A percentile compares a stretch with the other conserved stretches of the same genome.
These are phyloP conservation scores for Tetragnatha versicolor DNA, from an alignment of 1,140 invertebrate species.

Conservation along the genomic window DNA sequence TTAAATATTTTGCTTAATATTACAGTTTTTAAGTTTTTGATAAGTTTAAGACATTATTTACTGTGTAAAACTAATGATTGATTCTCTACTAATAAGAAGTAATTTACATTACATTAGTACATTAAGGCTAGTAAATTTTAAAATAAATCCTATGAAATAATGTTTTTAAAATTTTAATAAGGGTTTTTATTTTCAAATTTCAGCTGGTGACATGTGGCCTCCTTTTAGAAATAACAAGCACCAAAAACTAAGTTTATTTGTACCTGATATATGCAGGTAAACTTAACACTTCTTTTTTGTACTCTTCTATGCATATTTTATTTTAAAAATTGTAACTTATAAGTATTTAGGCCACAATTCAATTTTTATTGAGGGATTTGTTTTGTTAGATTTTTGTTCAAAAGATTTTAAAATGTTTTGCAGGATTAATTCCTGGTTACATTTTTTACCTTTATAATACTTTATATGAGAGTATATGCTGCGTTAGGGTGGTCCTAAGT, in stretches of 20 bases:
- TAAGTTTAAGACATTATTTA: background rate
- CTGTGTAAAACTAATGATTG: too few species aligned
- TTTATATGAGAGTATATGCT: too few species aligned
- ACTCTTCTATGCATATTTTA: background rate
- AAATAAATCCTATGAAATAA: background rate
- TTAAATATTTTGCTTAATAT: background rate
- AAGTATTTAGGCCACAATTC: too few species aligned
- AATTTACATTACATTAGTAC: too few species aligned
- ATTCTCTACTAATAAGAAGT: too few species aligned
- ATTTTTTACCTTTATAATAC: too few species aligned
- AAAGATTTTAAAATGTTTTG: too few species aligned
- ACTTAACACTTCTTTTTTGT: background rate
- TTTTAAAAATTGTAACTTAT: background rate
- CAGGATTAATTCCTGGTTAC: too few species aligned
- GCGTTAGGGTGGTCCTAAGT: too few species aligned
- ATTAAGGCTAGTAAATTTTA: too few species aligned
- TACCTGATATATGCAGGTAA: slow-evolving; percentile 55
- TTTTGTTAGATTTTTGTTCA: too few species aligned
- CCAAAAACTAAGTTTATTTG: slow-evolving; percentile 46
- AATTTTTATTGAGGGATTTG: too few species aligned
- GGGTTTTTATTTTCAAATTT: background rate
- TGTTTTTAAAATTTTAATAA: background rate
- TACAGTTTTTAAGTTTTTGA: background rate
- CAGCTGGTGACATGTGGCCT: slow-evolving; percentile 57
- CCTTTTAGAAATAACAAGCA: slow-evolving; percentile 51